These are phyloP conservation scores for Arge pagana DNA, from an alignment of 2,888 invertebrate genomes.

Conservation along the genomic window DNA sequence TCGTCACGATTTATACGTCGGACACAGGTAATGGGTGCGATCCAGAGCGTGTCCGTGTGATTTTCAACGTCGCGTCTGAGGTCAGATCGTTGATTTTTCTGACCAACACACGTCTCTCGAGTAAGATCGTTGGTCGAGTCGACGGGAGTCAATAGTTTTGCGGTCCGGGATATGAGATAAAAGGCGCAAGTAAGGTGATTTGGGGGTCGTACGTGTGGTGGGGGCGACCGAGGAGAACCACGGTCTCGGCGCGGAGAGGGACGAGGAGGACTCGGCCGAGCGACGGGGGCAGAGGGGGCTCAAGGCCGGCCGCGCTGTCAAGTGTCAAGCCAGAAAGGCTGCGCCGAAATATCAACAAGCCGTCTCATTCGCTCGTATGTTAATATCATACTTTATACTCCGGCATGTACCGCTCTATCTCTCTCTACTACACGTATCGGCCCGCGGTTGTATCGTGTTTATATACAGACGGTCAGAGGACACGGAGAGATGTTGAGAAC, in stretches of 20 bases:
- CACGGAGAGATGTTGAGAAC: too few species aligned
- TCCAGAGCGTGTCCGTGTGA: too few species aligned
- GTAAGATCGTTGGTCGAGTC: too few species aligned
- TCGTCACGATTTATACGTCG: too few species aligned
- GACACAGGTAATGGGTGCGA: too few species aligned
- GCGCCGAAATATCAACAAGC: slow-evolving; percentile 47
- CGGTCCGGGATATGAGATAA: slow-evolving; percentile 17
- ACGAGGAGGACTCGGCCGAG: slow-evolving; percentile 13
- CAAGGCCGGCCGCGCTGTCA: slow-evolving; percentile 39
- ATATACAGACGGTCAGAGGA: slow-evolving; percentile 15
- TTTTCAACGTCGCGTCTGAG: slow-evolving; percentile 1
- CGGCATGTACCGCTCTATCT: neutral
- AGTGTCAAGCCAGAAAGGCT: slow-evolving; percentile 38
- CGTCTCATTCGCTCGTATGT: slow-evolving; percentile 27
- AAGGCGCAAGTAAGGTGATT: slow-evolving; percentile 23
- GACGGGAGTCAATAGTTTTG: slow-evolving; percentile 18
- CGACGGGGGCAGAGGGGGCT: slow-evolving; percentile 33
- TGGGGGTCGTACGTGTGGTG: slow-evolving; percentile 25
- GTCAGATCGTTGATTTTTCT: slow-evolving; percentile 5
- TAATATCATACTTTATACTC: slow-evolving; percentile 12
- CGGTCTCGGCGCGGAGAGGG: slow-evolving; percentile 21
- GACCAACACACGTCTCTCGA: neutral
- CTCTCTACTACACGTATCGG: too few species aligned
- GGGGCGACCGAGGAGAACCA: slow-evolving; percentile 18
- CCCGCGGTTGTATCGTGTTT: slow-evolving; percentile 13